Evolutionary conservation across 2,797 vertebrate species (phyloP).

Genomic region (Prunella strophiata): DNA sequence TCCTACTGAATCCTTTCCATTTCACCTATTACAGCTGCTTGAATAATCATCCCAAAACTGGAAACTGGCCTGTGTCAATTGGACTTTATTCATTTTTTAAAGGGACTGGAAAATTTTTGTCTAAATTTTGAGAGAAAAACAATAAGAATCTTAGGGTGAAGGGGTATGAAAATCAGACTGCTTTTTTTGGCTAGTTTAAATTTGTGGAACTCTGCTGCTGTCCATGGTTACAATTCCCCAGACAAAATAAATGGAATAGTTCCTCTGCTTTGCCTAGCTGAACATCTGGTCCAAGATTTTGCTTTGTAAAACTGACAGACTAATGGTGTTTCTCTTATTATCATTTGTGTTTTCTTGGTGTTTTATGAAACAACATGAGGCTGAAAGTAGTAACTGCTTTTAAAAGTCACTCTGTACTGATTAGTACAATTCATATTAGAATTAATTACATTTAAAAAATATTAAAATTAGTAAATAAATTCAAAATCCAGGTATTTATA

Average conservation of each 20-base stretch:
- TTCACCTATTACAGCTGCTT: neutral
- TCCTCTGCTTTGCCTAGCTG: neutral
- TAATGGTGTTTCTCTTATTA: neutral
- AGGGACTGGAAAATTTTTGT: neutral
- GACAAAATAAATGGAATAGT: neutral
- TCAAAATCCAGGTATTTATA: neutral
- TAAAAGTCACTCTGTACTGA: neutral
- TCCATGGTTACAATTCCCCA: neutral
- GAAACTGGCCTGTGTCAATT: neutral
- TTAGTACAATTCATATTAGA: neutral
- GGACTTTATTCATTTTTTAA: neutral
- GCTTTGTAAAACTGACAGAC: neutral
- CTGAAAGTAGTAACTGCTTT: neutral
- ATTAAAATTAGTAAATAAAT: neutral
- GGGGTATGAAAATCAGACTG: neutral
- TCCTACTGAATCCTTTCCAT: neutral
- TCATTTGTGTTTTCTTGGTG: neutral
- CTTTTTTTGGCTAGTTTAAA: neutral
- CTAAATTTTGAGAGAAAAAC: neutral
- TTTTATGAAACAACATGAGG: neutral
- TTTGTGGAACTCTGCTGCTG: neutral
- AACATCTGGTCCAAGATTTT: neutral
- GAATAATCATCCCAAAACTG: neutral
- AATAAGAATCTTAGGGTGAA: neutral
- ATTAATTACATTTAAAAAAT: neutral